Base-by-base conservation (phyloP, 2,888 invertebrate species). In the Zhuqinia jingwanae region DNA sequence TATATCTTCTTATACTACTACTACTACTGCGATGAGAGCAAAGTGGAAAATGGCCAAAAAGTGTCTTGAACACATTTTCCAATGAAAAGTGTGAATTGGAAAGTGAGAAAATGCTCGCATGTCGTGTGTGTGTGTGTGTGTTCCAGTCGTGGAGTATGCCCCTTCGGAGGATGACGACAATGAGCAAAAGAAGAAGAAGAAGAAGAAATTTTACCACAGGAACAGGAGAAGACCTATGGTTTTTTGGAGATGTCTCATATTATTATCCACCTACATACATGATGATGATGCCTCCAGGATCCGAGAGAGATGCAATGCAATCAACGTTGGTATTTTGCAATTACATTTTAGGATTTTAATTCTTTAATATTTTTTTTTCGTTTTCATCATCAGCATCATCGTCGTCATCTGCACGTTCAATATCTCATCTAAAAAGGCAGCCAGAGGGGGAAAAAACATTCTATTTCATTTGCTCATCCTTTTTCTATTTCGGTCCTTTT, bases 11-110 rank as follows among this genome's bases (percentile, higher is more conserved):
- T 36, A 8, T 36, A 8, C 36, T 36, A 6, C 36, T 36, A n/a
- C n/a, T n/a, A n/a, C 65, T 36, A 8, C 36, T 65, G 30, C 8
- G 5, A n/a, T 60, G 68, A 20, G 47, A 25, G 47, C 6, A 25
- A 58, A 82, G 82, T 87, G 87, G 87, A 87, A 87, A 76, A 81
- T 68, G 27, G 87, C 87, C 87, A 87, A 87, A 36, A 78, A 87
- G 68, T 70, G 70, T 70, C 70, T 47, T 50, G 15, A 22, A 70
- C 70, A 70, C 47, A 47, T 70, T 70, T 70, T 25, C 45, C 70
- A 70, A 27, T 77, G 70, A 70, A 70, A 80, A 20, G 82, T 58
- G 27, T 73, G 70, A 73, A 82, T 73, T 45, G 47, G 70, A 70
- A 73, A 83, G 76, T 75, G 63, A 50, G 76, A 36, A 83, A 65